Evolutionary conservation across 1,140 invertebrate genomes (phyloP).

Genomic region (Diuraphis noxia): DNA sequence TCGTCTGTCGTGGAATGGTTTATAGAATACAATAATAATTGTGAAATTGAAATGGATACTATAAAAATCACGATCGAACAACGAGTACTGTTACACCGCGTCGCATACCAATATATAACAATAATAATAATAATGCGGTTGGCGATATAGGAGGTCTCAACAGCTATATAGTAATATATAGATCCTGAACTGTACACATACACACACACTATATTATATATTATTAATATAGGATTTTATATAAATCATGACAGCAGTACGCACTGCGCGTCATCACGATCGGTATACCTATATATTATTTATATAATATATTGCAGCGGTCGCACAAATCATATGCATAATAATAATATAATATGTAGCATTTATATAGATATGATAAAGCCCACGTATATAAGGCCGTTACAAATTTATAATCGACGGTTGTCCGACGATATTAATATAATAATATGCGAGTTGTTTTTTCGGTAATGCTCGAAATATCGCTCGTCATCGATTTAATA

Average conservation of each 20-base stretch:
- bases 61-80: slow-evolving; percentile 37
- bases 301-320: background rate
- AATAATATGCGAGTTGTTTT: too few relatives aligned
- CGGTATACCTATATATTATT: too few relatives aligned
- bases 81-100: background rate
- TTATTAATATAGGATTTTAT: background rate
- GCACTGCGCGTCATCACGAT: background rate
- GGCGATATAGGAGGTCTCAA: slow-evolving; percentile 25
- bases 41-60: slow-evolving; percentile 27
- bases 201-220: background rate
- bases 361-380: background rate
- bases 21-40: background rate
- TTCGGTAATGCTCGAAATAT: too few relatives aligned
- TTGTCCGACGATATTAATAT: background rate
- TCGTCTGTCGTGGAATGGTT: background rate
- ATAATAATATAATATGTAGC: background rate
- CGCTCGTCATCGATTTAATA: too few relatives aligned
- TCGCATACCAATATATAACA: background rate
- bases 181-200: background rate
- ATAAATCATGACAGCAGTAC: background rate
- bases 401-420: background rate
- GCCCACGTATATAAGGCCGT: background rate
- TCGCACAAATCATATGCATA: background rate
- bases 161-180: background rate
- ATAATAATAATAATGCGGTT: background rate